Percentiles rank a stretch among this genome's conserved stretches.
phyloP scores from a whole-genome alignment of 2,888 invertebrate species.

The Cenopis cana region DNA sequence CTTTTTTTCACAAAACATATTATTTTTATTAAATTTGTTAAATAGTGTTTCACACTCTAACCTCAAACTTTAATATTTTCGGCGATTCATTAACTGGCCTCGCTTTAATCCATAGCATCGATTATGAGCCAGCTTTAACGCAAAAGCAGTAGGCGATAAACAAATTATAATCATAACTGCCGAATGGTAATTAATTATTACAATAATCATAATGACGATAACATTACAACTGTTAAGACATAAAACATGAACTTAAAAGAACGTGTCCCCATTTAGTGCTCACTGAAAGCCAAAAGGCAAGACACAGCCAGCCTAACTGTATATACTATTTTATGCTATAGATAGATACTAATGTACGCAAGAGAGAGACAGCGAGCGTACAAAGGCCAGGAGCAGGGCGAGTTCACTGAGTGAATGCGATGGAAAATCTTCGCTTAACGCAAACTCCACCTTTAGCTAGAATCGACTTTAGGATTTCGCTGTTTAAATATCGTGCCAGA shows the following conservation, averaged over 20 bases:
- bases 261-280: conserved; percentile 1
- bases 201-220: not conserved
- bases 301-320: not conserved
- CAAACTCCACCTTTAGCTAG: conserved; percentile 2
- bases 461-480: conserved; percentile 3
- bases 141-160: too few relatives aligned
- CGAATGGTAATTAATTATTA: not conserved
- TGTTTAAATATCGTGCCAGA: not conserved
- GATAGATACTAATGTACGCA: not conserved
- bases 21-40: too few relatives aligned
- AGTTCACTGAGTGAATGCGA: conserved; percentile 27
- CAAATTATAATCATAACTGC: not conserved
- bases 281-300: conserved; percentile 8
- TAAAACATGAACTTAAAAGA: not conserved
- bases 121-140: too few relatives aligned
- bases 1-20: too few relatives aligned
- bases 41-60: too few relatives aligned
- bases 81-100: too few relatives aligned
- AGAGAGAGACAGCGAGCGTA: not conserved
- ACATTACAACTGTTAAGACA: not conserved
- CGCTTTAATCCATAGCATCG: too few relatives aligned
- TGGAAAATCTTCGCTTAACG: conserved; percentile 2
- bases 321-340: not conserved
- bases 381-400: not conserved
- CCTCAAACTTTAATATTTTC: too few relatives aligned